phyloP scores from a whole-genome alignment of 1,140 invertebrate genomes.

The Drosophila persimilis region DNA sequence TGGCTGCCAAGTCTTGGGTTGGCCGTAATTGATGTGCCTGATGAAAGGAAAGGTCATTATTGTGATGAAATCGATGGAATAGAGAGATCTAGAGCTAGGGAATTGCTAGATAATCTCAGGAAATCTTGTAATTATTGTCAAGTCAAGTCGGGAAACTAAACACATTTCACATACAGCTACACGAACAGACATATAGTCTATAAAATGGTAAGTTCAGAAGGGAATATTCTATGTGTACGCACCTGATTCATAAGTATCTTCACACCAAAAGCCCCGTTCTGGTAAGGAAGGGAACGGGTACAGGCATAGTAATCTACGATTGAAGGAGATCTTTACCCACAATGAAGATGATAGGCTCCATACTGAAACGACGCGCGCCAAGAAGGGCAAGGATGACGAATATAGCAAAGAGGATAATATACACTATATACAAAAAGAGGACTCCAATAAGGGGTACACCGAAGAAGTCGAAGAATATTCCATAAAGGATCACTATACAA shows the following conservation, averaged over 20 bases:
- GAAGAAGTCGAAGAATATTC: too few species aligned
- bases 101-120: conserved; percentile 14
- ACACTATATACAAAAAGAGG: too few species aligned
- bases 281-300: not conserved
- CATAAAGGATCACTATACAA: too few species aligned
- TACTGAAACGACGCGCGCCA: too few species aligned
- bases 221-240: too few species aligned
- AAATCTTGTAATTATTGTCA: conserved; percentile 54
- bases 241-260: not conserved
- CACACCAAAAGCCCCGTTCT: not conserved
- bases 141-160: conserved; percentile 5
- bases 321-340: too few species aligned
- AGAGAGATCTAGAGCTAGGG: conserved; percentile 12
- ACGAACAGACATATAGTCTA: conserved; percentile 3
- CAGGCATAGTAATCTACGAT: too few species aligned
- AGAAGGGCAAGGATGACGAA: too few species aligned
- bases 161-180: conserved; percentile 30
- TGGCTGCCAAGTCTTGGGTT: conserved; percentile 63
- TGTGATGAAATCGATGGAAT: conserved; percentile 50
- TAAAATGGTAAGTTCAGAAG: conserved; percentile 25
- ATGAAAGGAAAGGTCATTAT: conserved; percentile 62
- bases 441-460: too few species aligned
- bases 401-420: too few species aligned
- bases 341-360: too few species aligned
- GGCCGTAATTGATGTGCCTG: conserved; percentile 56